Evolutionary conservation across 2,888 invertebrate genomes (phyloP), one percentile per base, ranked within the genome.

Genomic region (Philereme transversata): DNA sequence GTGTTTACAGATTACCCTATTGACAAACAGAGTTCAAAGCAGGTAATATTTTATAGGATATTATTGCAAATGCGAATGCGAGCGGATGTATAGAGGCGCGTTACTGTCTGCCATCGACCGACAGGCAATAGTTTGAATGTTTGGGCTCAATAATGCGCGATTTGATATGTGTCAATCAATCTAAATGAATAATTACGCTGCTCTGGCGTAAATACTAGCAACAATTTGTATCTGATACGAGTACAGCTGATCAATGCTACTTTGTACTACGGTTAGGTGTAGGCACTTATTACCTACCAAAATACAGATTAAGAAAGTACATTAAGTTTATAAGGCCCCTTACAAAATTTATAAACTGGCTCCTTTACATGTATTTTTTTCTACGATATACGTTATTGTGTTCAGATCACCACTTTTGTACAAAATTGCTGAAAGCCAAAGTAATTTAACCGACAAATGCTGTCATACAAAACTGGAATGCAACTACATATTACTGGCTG

Each of bases 1-100:
- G 73, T 89, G 82, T 91, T 90, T 88, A 84, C 88, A 80, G 88
- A 89, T 88, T 84, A 86, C 77, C 75, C 78, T 80, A 87, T 86
- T 86, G 84, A 88, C 87, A 89, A 89, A 87, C 83, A 82, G 70
- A 79, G 82, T 78, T 83, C 77, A 84, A 84, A 83, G 86, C 88
- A 87, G 88, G 89, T 89, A 89, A 89, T 85, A 82, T 80, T 7
- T 81, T 78, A n/a, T n/a, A n/a, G n/a, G n/a, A n/a, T n/a, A n/a
- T n/a, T n/a, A 78, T 78, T 78, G 77, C 72, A 74, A 74, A 66
- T 64, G 56, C 55, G 57, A 58, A 76, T 76, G 72, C 67, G 56
- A 65, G 75, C 84, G 82, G 84, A 84, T 82, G 77, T 78, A 68
- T 68, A 65, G 65, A 71, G 65, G 64, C 60, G 67, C 68, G 69